Evolutionary conservation across 2,888 invertebrate genomes (phyloP), one percentile per base, ranked within the genome.

Genomic region (Agrotis puta): DNA sequence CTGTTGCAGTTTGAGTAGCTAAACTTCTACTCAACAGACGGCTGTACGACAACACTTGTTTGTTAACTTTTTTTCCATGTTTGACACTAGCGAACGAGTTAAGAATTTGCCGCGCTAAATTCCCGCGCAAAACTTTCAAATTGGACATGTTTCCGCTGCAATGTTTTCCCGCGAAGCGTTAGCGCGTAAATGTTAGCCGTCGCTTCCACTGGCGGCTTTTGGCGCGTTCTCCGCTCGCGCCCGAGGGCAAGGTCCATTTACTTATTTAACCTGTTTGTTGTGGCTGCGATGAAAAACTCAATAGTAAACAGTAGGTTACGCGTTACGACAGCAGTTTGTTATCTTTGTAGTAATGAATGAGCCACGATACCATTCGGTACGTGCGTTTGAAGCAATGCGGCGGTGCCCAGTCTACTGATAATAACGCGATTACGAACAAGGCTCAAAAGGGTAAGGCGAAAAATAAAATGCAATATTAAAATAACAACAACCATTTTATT

Each of bases 71-170:
- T 84, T 88, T 91, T 16, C 87, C 88, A 88, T 89, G 88, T 86
- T 92, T 93, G 64, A 86, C 82, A 74, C 86, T 64, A 47, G 54
- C 66, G 61, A 86, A 76, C 64, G 86, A 88, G 74, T 91, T 93
- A 72, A 94, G 80, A 74, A 95, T 85, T 87, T 93, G 91, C 80
- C 94, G 93, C 90, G 94, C 90, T 76, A 94, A 83, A 86, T 88
- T 95, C 86, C 94, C 94, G 93, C 95, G 95, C 88, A 96, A 89
- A 88, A 94, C 90, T 93, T 95, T 95, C 85, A 95, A 90, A 90
- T 92, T 92, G 78, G 95, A 94, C 95, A 95, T 95, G 84, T 88
- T 92, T 87, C 74, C 78, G 73, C 71, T 79, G 83, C 87, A 88
- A 85, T 93, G 92, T 92, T 91, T 89, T 84, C 90, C 87, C 89